These are phyloP conservation scores for Mya arenaria DNA, from an alignment of 1,140 invertebrate species.

Conservation along the genomic window DNA sequence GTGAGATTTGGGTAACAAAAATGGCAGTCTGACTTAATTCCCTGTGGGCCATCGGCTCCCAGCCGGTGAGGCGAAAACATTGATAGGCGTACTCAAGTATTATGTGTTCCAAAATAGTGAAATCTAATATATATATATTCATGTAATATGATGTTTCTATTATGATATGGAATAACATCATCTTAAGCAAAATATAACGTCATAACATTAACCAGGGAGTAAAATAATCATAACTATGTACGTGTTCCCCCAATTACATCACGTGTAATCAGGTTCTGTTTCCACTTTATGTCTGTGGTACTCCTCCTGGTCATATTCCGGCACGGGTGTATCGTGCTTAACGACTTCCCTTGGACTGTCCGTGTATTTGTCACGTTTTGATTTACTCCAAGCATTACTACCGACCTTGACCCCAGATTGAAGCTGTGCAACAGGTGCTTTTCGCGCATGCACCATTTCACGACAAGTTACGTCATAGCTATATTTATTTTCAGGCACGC, in stretches of 20 bases:
- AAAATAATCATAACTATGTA: too few species aligned
- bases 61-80: too few species aligned
- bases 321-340: slow-evolving; percentile 56
- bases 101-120: too few species aligned
- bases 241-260: background rate
- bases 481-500: slow-evolving; percentile 40
- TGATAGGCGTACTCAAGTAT: too few species aligned
- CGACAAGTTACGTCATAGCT: slow-evolving; percentile 50
- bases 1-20: too few species aligned
- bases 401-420: slow-evolving; percentile 60
- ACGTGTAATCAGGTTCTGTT: slow-evolving; percentile 62
- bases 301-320: slow-evolving; percentile 61
- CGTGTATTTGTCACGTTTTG: slow-evolving; percentile 52
- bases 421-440: slow-evolving; percentile 58
- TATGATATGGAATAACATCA: too few species aligned
- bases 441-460: slow-evolving; percentile 60
- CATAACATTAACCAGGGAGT: too few species aligned
- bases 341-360: slow-evolving; percentile 54
- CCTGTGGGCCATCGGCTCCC: too few species aligned
- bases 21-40: too few species aligned
- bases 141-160: too few species aligned
- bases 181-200: too few species aligned
- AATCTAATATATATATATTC: too few species aligned
- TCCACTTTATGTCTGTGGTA: slow-evolving; percentile 58
- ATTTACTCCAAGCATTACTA: slow-evolving; percentile 58